phyloP scores from a whole-genome alignment of 1,140 invertebrate species.

The Pogonus chalceus region DNA sequence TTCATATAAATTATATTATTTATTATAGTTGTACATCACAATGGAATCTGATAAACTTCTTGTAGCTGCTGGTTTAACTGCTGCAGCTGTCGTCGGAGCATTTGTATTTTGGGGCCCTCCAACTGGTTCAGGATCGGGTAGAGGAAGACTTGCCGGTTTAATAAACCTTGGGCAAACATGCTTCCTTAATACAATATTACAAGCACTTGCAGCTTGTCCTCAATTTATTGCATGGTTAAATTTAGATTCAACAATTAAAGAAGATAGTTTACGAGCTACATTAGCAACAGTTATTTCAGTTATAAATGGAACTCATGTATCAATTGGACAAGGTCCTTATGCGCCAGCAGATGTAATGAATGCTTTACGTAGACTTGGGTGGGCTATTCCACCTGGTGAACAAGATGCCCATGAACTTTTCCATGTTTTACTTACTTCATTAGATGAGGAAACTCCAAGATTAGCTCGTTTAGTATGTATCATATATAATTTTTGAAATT shows the following conservation, averaged over 20 bases:
- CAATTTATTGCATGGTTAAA: conserved; percentile 73
- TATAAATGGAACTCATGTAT: conserved; percentile 65
- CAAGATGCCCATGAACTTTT: conserved; percentile 90
- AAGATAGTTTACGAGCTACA: conserved; percentile 29
- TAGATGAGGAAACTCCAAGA: conserved; percentile 69
- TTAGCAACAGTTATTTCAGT: conserved; percentile 41
- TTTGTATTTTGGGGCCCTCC: conserved; percentile 71
- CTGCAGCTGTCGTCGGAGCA: conserved; percentile 62
- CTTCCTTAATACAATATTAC: conserved; percentile 76
- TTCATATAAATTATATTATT: too few relatives aligned
- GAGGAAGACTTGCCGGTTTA: conserved; percentile 65
- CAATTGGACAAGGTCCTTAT: conserved; percentile 36
- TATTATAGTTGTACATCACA: too few relatives aligned
- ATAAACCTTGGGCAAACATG: conserved; percentile 80
- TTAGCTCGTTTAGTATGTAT: conserved; percentile 43
- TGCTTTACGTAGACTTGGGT: conserved; percentile 60
- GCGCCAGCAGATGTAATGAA: conserved; percentile 67
- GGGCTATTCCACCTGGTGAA: conserved; percentile 80
- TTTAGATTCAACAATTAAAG: conserved; percentile 36
- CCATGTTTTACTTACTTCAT: conserved; percentile 72
- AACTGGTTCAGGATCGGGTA: conserved; percentile 42
- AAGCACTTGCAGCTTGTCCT: conserved; percentile 72
- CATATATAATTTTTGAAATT: not conserved
- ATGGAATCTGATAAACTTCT: conserved; percentile 59
- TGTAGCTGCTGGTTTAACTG: conserved; percentile 60